A percentile compares a stretch with the other conserved stretches of the same genome.
Conservation (phyloP, 2,888 invertebrate species). For the Trachelus iudaicus region DNA sequence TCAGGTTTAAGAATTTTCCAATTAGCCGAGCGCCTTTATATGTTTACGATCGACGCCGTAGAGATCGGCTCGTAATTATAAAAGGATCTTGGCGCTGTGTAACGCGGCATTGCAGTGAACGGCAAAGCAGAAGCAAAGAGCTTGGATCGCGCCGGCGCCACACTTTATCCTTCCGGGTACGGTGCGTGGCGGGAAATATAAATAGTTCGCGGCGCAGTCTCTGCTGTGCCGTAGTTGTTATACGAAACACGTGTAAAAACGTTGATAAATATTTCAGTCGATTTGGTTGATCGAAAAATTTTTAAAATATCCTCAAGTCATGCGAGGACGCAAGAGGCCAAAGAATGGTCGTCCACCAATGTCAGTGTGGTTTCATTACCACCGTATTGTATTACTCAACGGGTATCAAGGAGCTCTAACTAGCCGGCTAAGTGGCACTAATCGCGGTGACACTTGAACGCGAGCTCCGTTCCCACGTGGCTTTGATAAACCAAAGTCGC, state of each 20-base stretch:
- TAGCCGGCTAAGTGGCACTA: background rate
- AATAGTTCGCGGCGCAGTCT: background rate
- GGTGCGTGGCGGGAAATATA: background rate
- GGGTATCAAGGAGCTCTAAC: background rate
- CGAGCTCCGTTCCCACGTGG: background rate
- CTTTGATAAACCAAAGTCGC: background rate
- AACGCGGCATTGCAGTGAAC: background rate
- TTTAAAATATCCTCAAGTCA: background rate
- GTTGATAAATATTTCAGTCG: background rate
- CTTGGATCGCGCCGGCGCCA: background rate
- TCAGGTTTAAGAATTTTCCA: background rate
- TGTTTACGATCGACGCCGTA: background rate
- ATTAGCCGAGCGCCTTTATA: background rate
- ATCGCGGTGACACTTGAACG: background rate
- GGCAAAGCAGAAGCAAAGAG: background rate
- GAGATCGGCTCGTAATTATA: background rate
- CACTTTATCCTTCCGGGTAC: background rate
- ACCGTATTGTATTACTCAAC: conserved; percentile 1
- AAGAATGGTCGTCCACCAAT: background rate
- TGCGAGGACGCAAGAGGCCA: background rate
- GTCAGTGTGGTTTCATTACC: background rate
- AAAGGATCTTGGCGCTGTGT: background rate
- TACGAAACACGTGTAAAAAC: background rate
- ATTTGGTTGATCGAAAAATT: background rate
- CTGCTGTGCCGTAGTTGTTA: no score